Percentiles rank a stretch among this genome's conserved stretches.
These are phyloP conservation scores for Habropoda laboriosa DNA, from an alignment of 1,140 invertebrate species.

Conservation along the genomic window DNA sequence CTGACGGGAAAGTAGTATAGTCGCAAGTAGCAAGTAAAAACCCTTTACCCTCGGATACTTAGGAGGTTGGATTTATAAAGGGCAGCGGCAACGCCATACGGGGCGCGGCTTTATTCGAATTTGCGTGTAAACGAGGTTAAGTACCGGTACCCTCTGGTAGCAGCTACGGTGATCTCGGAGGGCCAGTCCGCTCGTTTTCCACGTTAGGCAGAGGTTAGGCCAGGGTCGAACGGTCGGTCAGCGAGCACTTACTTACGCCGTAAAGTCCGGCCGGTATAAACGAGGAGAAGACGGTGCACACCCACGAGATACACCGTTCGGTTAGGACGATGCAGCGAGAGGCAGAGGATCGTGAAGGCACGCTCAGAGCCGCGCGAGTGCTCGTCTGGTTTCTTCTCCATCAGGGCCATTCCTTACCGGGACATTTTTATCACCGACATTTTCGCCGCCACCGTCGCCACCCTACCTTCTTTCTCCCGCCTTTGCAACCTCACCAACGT, in stretches of 20 bases:
- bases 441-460: constrained; percentile 54
- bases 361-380: constrained; percentile 24
- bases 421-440: constrained; percentile 71
- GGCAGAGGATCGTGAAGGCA: constrained; percentile 31
- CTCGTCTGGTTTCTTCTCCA: constrained; percentile 37
- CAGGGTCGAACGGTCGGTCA: constrained; percentile 36
- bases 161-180: not conserved
- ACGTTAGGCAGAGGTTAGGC: constrained; percentile 33
- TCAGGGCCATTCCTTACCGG: constrained; percentile 62
- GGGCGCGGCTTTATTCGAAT: constrained; percentile 54
- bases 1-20: constrained; percentile 13
- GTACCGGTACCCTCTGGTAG: not conserved
- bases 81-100: constrained; percentile 34
- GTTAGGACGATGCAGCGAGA: constrained; percentile 23
- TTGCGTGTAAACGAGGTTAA: constrained; percentile 67
- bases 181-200: constrained; percentile 28
- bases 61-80: constrained; percentile 44
- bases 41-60: not conserved
- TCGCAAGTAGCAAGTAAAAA: too few relatives aligned
- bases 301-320: constrained; percentile 51
- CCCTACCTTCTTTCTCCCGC: not conserved
- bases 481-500: not conserved
- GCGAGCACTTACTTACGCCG: constrained; percentile 43
- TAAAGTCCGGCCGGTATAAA: constrained; percentile 55
- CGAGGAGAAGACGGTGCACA: constrained; percentile 49